Conservation (phyloP, 2,797 vertebrate species). For the Odontamblyopus rebecca region DNA sequence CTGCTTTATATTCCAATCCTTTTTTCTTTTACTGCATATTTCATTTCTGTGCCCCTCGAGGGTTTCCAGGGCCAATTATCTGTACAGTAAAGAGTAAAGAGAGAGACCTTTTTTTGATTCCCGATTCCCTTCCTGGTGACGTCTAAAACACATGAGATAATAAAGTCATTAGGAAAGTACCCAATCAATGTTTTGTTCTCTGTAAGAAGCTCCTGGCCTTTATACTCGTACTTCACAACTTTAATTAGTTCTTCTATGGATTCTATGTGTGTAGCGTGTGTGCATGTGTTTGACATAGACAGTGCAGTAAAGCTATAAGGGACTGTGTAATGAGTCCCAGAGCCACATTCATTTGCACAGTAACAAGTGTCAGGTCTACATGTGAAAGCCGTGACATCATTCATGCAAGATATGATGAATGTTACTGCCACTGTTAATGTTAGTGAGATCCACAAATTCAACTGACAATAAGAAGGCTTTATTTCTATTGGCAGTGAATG, state of each 20-base stretch:
- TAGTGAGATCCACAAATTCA: neutral
- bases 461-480: too few species aligned
- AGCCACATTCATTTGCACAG: neutral
- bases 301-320: neutral
- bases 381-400: neutral
- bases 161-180: neutral
- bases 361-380: neutral
- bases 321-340: neutral
- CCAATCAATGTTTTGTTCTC: neutral
- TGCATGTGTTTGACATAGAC: neutral
- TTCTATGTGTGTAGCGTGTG: neutral
- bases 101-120: too few species aligned
- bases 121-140: too few species aligned
- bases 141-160: neutral
- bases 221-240: neutral
- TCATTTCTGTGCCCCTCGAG: too few species aligned
- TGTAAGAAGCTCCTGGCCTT: neutral
- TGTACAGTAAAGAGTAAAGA: too few species aligned
- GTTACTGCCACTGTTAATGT: neutral
- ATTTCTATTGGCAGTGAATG: too few species aligned
- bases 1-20: too few species aligned
- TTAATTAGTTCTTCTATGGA: neutral
- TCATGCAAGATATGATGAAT: neutral
- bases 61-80: too few species aligned
- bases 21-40: too few species aligned